Conservation (phyloP, 2,797 vertebrate genomes). For the Pempheris klunzingeri region DNA sequence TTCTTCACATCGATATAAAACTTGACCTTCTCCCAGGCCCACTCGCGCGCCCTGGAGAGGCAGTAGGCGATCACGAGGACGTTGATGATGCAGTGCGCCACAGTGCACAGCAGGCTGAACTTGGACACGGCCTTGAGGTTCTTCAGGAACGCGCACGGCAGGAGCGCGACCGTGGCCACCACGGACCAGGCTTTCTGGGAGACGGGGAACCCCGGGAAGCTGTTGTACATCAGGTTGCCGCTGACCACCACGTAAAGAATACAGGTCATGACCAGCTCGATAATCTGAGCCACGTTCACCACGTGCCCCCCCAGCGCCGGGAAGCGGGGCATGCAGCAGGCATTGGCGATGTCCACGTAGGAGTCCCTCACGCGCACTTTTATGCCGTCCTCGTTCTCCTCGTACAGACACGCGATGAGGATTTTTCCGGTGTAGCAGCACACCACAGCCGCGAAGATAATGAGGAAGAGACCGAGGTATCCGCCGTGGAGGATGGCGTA, state of each 20-base stretch:
- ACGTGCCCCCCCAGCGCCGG: slow-evolving; percentile 92
- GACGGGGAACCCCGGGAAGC: slow-evolving; percentile 91
- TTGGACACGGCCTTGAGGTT: slow-evolving; percentile 96
- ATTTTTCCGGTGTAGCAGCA: slow-evolving; percentile 99
- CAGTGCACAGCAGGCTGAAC: slow-evolving; percentile 94
- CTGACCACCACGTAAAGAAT: slow-evolving; percentile 98
- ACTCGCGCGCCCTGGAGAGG: slow-evolving; percentile 92
- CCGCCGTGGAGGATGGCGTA: slow-evolving; percentile 97
- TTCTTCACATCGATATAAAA: slow-evolving; percentile 98
- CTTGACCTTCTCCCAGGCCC: slow-evolving; percentile 98
- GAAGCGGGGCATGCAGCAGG: slow-evolving; percentile 94
- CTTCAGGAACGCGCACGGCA: slow-evolving; percentile 95
- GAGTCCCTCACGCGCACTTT: slow-evolving; percentile 94
- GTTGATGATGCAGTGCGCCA: slow-evolving; percentile 95
- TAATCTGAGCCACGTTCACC: slow-evolving; percentile 96
- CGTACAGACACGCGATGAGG: slow-evolving; percentile 95
- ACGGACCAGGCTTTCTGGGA: slow-evolving; percentile 97
- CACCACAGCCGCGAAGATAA: slow-evolving; percentile 95
- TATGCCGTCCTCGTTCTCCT: slow-evolving; percentile 95
- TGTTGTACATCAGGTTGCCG: slow-evolving; percentile 97
- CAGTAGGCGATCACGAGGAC: slow-evolving; percentile 95
- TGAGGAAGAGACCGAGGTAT: slow-evolving; percentile 96
- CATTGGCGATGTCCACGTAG: slow-evolving; percentile 96
- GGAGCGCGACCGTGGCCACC: slow-evolving; percentile 90
- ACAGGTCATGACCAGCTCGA: slow-evolving; percentile 97